Base-by-base conservation (phyloP, 2,888 invertebrate genomes). In the Himalopsyche kuldschensis region DNA sequence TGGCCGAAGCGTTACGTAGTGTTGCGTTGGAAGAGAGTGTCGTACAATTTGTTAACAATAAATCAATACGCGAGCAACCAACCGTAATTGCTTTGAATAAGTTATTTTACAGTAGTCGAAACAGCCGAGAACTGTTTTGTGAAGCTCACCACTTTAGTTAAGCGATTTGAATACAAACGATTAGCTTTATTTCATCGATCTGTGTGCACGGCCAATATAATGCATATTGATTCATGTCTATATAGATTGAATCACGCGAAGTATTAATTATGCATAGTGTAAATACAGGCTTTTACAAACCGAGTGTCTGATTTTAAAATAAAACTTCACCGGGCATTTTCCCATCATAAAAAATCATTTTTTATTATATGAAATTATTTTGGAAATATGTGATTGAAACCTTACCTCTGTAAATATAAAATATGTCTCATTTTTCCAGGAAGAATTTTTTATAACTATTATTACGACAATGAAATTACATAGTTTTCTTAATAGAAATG, bases 51-150 rank as follows among this genome's bases (percentile, higher is more conserved):
- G 86, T 86, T 86, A 82, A 75, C 82, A 82, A 85, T 86, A 86
- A 86, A 86, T 86, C 86, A 86, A 85, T 86, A 84, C 85, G 27
- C 78, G 79, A 79, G 76, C 76, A 82, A 81, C 84, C 48, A 55
- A 55, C 48, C 80, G 82, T 86, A 86, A 86, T 86, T 86, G 85
- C 85, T 81, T 82, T 80, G 86, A 85, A 82, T 85, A 83, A 86
- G 86, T 86, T 85, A 86, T 85, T 86, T 82, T 81, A 85, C 86
- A 86, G 86, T 85, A 86, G 84, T 86, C 84, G 77, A 78, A 79
- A 79, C 77, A 55, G 55, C 82, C 32, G 82, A 55, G 20, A 79
- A 80, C 77, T 80, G 80, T 79, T 55, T 81, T 32, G 80, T 76
- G 83, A 80, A 77, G 55, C 24, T 63, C 27, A 77, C 77, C 48